Evolutionary conservation across 2,113 vertebrate genomes (phyloP).

Genomic region (Elanus axillaris): DNA sequence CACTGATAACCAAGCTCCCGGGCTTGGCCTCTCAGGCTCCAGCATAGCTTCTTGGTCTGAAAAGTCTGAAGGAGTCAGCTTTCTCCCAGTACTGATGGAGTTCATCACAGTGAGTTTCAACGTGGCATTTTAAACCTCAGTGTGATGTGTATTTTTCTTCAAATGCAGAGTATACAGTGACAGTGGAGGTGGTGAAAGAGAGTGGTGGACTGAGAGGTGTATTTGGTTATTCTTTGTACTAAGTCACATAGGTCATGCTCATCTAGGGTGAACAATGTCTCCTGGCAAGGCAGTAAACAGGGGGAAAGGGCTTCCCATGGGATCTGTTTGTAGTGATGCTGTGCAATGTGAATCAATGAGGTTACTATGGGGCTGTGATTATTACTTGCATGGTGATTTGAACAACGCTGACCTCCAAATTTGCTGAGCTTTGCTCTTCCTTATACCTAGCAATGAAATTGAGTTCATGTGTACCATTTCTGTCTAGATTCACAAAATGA

Average conservation of each 20-base stretch:
- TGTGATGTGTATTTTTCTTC: neutral
- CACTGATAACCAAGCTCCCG: neutral
- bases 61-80: neutral
- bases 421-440: neutral
- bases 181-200: constrained; percentile 36
- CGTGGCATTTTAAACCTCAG: constrained; percentile 24
- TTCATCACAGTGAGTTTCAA: neutral
- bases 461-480: neutral
- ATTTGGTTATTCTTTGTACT: constrained; percentile 15
- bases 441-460: neutral
- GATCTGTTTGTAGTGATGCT: neutral
- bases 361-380: neutral
- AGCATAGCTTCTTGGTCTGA: neutral
- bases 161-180: neutral
- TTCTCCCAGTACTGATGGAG: neutral
- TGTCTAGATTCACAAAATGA: neutral
- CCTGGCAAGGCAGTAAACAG: neutral
- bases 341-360: neutral
- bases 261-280: neutral
- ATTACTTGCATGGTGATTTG: neutral
- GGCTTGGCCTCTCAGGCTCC: neutral
- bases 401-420: neutral
- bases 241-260: neutral
- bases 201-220: neutral
- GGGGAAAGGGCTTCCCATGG: neutral